A percentile compares a stretch with the other conserved stretches of the same genome.
phyloP scores from a whole-genome alignment of 2,888 invertebrate species.

The Nemurella pictetii region DNA sequence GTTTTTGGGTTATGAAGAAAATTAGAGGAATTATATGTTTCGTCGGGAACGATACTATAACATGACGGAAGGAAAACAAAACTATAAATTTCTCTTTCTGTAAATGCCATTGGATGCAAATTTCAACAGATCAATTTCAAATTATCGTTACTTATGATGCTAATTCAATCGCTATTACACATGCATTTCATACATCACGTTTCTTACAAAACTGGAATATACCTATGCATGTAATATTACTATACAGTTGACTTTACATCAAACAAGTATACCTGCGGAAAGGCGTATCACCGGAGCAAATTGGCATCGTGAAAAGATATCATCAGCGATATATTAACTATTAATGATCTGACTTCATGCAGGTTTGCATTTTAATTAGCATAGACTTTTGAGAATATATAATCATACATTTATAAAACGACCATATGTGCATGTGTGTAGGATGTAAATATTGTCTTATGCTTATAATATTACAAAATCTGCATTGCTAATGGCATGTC shows the following conservation, averaged over 20 bases:
- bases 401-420: neutral
- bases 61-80: neutral
- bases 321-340: neutral
- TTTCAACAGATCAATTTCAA: neutral
- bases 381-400: neutral
- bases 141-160: neutral
- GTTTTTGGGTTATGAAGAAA: neutral
- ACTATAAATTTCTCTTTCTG: neutral
- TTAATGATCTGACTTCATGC: neutral
- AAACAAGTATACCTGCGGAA: neutral
- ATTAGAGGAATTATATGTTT: neutral
- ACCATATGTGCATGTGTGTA: neutral
- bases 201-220: neutral
- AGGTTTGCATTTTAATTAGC: neutral
- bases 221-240: neutral
- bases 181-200: neutral
- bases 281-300: neutral
- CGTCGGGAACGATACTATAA: neutral
- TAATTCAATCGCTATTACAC: neutral
- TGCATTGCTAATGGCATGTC: constrained; percentile 6
- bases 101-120: neutral
- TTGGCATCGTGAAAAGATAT: neutral
- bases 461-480: neutral
- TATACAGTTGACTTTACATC: neutral
- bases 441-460: constrained; percentile 6